Evolutionary conservation across 2,797 vertebrate species (phyloP), one percentile per base, ranked within the genome.

Genomic region (Acrossocheilus wenchowensis): DNA sequence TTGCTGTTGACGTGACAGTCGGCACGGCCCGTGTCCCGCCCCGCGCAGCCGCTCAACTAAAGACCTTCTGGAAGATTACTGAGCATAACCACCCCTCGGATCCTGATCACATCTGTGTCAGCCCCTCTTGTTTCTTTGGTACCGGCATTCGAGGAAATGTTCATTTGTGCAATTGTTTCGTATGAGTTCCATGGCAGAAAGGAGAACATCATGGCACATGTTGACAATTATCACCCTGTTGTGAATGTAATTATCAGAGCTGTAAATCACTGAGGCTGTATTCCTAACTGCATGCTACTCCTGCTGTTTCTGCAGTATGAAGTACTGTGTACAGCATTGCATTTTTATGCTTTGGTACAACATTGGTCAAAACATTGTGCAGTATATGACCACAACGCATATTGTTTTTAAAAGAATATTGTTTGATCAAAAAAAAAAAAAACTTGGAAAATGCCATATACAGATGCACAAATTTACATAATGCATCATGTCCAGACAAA

Each of bases 1-100:
- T 87, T 88, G 87, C 83, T 43, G 86, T 90, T 85, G 91, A 91
- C 89, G 90, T 90, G 93, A 92, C 90, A 91, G 92, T 89, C 79
- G 89, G 86, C 54, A 60, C 62, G 39, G 48, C 86, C 69, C 60
- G 60, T 74, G 14, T 90, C 79, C 85, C 88, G 78, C 83, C 78
- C 87, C 90, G 90, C 92, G 83, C 91, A 84, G 93, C 92, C 91
- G 90, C 90, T 90, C 91, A 84, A 88, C 26, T 36, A 9, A n/a
- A 68, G 41, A 7, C 21, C 41, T 26, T 30, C 39, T 81, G 64
- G 79, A 75, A 36, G 54, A 74, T 81, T 23, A 68, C 26, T 3
- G 43, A 39, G 45, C 64, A 82, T 9, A 69, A 66, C 45, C 64
- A 50, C 64, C 64, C 48, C 66, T 69, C 30, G 3, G 43, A 36